Percentiles rank a stretch among this genome's conserved stretches.
These are phyloP conservation scores for Chaenodraco wilsoni DNA, from an alignment of 2,797 vertebrate genomes.

Conservation along the genomic window DNA sequence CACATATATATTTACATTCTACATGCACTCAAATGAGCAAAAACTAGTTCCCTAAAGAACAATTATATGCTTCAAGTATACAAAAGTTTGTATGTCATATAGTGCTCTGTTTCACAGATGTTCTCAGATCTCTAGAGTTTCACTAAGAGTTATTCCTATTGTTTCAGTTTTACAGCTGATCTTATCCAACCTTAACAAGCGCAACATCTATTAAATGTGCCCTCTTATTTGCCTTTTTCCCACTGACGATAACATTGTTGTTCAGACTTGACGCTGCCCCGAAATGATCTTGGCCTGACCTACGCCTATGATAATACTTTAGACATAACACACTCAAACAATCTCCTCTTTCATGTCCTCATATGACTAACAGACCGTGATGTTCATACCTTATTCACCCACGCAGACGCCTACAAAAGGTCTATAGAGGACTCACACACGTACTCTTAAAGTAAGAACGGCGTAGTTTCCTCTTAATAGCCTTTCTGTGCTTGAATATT, in stretches of 20 bases:
- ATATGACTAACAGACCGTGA: constrained; percentile 44
- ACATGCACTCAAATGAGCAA: neutral
- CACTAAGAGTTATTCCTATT: neutral
- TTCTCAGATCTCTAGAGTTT: constrained; percentile 5
- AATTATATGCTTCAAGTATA: neutral
- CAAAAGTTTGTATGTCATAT: neutral
- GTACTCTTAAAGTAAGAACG: constrained; percentile 26
- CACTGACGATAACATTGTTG: neutral
- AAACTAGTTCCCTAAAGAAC: neutral
- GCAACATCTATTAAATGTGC: constrained; percentile 17
- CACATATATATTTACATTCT: neutral
- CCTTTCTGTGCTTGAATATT: constrained; percentile 29
- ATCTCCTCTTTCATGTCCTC: constrained; percentile 30
- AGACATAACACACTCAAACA: constrained; percentile 29
- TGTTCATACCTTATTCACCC: constrained; percentile 54
- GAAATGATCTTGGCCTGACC: constrained; percentile 24
- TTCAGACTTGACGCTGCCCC: constrained; percentile 28
- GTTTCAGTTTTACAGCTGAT: constrained; percentile 12
- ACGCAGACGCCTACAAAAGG: constrained; percentile 46
- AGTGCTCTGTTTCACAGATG: neutral
- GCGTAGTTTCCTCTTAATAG: constrained; percentile 24
- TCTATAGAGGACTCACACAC: constrained; percentile 36
- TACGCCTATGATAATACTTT: constrained; percentile 35
- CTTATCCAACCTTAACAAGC: constrained; percentile 5
- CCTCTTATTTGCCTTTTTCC: constrained; percentile 15